Evolutionary conservation across 64 coral and sea anemone genomes (phyloP), one percentile per base, ranked within the genome.

Genomic region (Montipora efflorescens): DNA sequence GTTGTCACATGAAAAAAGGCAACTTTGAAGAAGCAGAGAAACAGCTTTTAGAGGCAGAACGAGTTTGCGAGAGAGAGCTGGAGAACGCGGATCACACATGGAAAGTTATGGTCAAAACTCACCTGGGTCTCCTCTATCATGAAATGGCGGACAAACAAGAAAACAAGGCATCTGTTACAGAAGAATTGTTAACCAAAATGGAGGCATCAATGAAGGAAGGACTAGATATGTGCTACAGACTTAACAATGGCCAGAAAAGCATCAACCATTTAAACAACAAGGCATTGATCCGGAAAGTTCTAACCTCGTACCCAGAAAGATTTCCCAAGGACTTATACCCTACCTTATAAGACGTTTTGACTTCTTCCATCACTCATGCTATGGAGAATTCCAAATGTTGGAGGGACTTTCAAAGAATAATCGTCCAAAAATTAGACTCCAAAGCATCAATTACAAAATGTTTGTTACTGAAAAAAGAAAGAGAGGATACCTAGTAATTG

Each of bases 51-150:
- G 44, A 47, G 44, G 89, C 89, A 0, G 3, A 52, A 8, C 16
- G 0, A 2, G 70, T 91, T 71, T 66, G 78, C 18, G 79, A 91
- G 13, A 58, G n/a, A 9, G 70, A 83, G 16, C n/a, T 91, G 2
- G 52, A 59, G 46, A 43, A 73, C 52, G 59, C 10, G 3, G 67
- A 91, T 74, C 78, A 82, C 20, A 59, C 25, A 18, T 91, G 80
- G 48, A 91, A 82, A 36, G 67, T 80, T 13, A 74, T 10, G 68
- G 53, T 82, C 8, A 80, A 91, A 8, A 58, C 49, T n/a, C 47
- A 59, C 19, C 44, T 74, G 28, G 90, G 78, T 21, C 1, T 82
- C 4, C 15, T 91, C 7, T 11, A 82, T 55, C 11, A 83, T 19
- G 5, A 72, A 10, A 28, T 75, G 9, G 87, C 9, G 14, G 23